Evolutionary conservation across 2,797 vertebrate species (phyloP).

Genomic region (Esox lucius): DNA sequence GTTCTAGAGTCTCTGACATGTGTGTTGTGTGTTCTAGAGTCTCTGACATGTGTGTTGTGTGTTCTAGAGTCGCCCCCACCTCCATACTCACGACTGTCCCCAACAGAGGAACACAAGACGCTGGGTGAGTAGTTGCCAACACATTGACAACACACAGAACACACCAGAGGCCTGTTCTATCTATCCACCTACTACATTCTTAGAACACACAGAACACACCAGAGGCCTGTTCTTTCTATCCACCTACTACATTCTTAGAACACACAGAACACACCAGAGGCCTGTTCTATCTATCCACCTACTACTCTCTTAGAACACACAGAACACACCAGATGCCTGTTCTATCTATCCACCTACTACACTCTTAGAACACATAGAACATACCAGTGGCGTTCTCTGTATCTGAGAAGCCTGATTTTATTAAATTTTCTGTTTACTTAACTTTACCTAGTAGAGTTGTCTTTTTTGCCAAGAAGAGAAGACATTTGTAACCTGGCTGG

Average conservation of each 20-base stretch:
- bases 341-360: too few relatives aligned
- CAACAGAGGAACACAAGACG: constrained; percentile 91
- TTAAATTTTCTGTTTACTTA: too few relatives aligned
- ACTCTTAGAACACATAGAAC: neutral
- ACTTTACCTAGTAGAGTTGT: too few relatives aligned
- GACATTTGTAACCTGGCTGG: too few relatives aligned
- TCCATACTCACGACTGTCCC: constrained; percentile 94
- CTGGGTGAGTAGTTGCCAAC: constrained; percentile 80
- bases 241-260: too few relatives aligned
- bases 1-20: too few relatives aligned
- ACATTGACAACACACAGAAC: constrained; percentile 2
- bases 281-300: too few relatives aligned
- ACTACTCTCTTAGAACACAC: constrained; percentile 14
- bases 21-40: constrained; percentile 63
- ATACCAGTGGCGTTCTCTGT: neutral
- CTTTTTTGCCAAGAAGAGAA: too few relatives aligned
- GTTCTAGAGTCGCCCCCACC: constrained; percentile 97
- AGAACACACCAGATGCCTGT: neutral
- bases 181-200: too few relatives aligned
- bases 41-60: constrained; percentile 28
- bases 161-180: neutral
- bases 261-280: neutral
- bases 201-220: neutral
- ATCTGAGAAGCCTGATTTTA: too few relatives aligned
- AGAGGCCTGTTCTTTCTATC: neutral